phyloP scores from a whole-genome alignment of 1,140 invertebrate genomes.

The Metaphire vulgaris region DNA sequence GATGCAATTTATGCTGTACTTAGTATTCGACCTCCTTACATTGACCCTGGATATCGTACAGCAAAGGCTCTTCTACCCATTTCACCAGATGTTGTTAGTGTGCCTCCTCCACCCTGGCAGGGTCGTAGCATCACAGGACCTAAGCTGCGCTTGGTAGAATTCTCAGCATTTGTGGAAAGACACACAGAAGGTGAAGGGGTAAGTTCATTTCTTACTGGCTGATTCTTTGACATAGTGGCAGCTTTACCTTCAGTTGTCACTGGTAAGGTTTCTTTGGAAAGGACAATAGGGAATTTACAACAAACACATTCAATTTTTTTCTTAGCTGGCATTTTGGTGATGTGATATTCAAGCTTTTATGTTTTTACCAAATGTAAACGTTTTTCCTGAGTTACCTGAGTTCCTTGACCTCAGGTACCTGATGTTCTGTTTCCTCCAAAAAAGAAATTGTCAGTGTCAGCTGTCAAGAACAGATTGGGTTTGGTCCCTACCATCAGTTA shows the following conservation, averaged over 20 bases:
- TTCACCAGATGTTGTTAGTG: conserved; percentile 37
- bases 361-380: background rate
- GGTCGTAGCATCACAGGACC: conserved; percentile 91
- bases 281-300: background rate
- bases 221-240: too few relatives aligned
- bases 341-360: background rate
- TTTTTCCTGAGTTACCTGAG: background rate
- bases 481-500: too few relatives aligned
- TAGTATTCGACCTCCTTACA: background rate
- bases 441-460: too few relatives aligned
- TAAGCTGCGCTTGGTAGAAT: conserved; percentile 91
- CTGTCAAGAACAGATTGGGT: too few relatives aligned
- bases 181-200: conserved; percentile 71
- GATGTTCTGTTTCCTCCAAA: too few relatives aligned
- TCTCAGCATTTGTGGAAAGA: conserved; percentile 92
- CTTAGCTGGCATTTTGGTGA: background rate
- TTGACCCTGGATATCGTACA: background rate
- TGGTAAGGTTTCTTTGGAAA: background rate
- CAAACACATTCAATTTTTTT: too few relatives aligned
- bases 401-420: too few relatives aligned
- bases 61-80: background rate
- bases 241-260: background rate
- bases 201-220: too few relatives aligned
- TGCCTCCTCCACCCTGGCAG: conserved; percentile 73
- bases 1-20: background rate